Evolutionary conservation across 1,140 invertebrate genomes (phyloP).

Genomic region (Papilio machaon): DNA sequence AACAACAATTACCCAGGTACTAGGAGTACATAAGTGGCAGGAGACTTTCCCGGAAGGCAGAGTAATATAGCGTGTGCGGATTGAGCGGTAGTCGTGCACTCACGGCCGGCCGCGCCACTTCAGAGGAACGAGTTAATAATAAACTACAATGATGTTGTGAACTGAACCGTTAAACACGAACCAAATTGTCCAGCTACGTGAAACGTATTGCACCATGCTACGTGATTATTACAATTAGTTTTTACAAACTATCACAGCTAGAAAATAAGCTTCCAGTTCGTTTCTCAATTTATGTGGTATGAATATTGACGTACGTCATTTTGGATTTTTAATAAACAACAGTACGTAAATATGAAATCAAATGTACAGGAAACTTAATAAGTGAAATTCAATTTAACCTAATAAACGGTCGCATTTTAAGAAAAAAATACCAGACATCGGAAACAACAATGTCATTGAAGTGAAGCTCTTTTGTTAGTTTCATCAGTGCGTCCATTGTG

Average conservation of each 20-base stretch:
- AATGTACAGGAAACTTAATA: background rate
- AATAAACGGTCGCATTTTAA: background rate
- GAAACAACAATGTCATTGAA: background rate
- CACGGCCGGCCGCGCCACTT: slow-evolving; percentile 30
- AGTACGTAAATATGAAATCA: background rate
- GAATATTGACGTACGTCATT: background rate
- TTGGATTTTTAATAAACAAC: too few relatives aligned
- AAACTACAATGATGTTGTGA: slow-evolving; percentile 26
- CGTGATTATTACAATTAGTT: background rate
- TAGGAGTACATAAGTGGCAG: slow-evolving; percentile 22
- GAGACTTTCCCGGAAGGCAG: slow-evolving; percentile 26
- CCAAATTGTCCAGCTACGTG: slow-evolving; percentile 12
- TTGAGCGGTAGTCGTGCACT: slow-evolving; percentile 34
- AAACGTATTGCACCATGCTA: background rate
- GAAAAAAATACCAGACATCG: background rate
- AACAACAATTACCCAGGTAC: slow-evolving; percentile 33
- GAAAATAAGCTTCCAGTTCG: background rate
- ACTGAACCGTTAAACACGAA: slow-evolving; percentile 27
- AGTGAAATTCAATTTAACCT: background rate
- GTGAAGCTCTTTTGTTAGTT: slow-evolving; percentile 11
- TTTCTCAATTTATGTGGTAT: background rate
- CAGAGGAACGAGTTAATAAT: slow-evolving; percentile 22
- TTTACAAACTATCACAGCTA: background rate
- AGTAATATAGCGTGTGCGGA: slow-evolving; percentile 32
- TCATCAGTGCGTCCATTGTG: slow-evolving; percentile 12